phyloP scores from a whole-genome alignment of 1,140 invertebrate species.

The Coptotermes formosanus region DNA sequence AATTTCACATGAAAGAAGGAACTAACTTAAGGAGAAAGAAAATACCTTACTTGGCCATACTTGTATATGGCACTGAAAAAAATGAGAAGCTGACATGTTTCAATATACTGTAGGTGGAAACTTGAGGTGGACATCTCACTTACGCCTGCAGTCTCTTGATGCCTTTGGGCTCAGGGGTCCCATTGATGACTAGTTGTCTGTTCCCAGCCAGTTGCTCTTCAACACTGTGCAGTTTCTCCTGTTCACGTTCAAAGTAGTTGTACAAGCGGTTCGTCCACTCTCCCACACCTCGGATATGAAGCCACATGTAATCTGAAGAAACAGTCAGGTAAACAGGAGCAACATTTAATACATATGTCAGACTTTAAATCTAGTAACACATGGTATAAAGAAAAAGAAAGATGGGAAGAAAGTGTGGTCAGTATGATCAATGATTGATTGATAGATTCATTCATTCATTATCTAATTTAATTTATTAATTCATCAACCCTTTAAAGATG shows the following conservation, averaged over 20 bases:
- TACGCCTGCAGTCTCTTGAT: slow-evolving; percentile 53
- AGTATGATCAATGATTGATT: no score
- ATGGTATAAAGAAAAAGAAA: not conserved
- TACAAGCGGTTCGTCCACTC: slow-evolving; percentile 93
- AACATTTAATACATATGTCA: not conserved
- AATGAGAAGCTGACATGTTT: no score
- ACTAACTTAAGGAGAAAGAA: no score
- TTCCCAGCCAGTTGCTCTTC: slow-evolving; percentile 49
- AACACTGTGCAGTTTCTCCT: slow-evolving; percentile 66
- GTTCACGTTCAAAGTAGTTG: slow-evolving; percentile 81
- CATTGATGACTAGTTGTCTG: slow-evolving; percentile 28
- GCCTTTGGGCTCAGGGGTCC: slow-evolving; percentile 23
- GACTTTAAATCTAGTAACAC: not conserved
- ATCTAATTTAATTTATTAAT: no score
- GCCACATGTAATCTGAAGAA: slow-evolving; percentile 79
- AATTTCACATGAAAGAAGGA: no score
- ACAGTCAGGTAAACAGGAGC: not conserved
- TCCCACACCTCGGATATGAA: slow-evolving; percentile 90
- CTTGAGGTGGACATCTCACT: slow-evolving; percentile 25
- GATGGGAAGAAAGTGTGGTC: not conserved
- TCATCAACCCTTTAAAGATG: no score
- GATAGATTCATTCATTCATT: no score
- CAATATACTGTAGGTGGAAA: no score
- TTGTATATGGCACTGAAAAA: no score
- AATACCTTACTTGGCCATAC: no score